Evolutionary conservation across 2,113 vertebrate genomes (phyloP).

Genomic region (Gallinago undulata): DNA sequence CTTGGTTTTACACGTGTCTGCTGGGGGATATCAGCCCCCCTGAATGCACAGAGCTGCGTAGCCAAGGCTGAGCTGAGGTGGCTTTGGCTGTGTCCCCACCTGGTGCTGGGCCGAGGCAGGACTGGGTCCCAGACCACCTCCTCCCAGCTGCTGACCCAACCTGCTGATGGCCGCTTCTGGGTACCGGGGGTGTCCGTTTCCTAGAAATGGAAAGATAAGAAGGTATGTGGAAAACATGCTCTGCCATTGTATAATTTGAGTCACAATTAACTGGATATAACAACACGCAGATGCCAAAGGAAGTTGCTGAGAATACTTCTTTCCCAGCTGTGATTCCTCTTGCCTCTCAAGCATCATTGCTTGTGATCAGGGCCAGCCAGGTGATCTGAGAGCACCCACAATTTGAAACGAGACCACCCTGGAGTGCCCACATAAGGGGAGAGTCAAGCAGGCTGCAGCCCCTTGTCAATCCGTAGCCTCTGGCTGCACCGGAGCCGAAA

Average conservation of each 20-base stretch:
- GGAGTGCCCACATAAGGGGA: rapidly evolving
- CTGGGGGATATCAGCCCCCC: not conserved
- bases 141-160: not conserved
- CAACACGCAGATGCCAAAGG: not conserved
- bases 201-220: not conserved
- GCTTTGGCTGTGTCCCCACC: not conserved
- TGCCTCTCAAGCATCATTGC: not conserved
- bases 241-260: not conserved
- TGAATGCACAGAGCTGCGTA: not conserved
- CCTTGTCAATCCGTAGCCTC: not conserved
- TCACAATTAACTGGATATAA: not conserved
- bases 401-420: not conserved
- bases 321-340: not conserved
- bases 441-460: not conserved
- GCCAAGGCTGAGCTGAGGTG: not conserved
- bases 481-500: not conserved
- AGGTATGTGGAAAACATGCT: not conserved
- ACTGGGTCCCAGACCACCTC: not conserved
- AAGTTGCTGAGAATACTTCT: not conserved
- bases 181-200: rapidly evolving
- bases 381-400: not conserved
- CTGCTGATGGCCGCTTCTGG: not conserved
- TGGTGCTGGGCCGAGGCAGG: not conserved
- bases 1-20: rapidly evolving
- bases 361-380: not conserved